These are phyloP conservation scores for Gambusia affinis DNA, from an alignment of 2,113 vertebrate species.

Conservation along the genomic window DNA sequence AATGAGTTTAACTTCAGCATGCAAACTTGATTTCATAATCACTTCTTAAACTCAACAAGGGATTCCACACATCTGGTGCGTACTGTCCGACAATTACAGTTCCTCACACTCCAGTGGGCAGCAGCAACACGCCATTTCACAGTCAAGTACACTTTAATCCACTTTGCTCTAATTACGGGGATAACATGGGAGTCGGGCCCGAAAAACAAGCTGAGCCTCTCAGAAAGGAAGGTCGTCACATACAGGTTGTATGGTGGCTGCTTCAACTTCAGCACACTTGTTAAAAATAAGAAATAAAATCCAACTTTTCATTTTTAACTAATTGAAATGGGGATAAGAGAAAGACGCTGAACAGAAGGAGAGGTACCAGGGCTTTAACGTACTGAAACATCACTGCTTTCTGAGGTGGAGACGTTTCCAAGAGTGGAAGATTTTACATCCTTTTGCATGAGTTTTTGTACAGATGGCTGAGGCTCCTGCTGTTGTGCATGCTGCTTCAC, in stretches of 20 bases:
- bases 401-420: not conserved
- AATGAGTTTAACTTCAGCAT: not conserved
- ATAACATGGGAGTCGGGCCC: not conserved
- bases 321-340: not conserved
- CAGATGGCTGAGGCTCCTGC: not conserved
- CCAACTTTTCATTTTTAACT: not conserved
- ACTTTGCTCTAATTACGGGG: constrained; percentile 33
- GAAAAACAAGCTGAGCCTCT: constrained; percentile 22
- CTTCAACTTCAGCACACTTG: not conserved
- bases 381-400: not conserved
- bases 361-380: not conserved
- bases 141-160: constrained; percentile 44
- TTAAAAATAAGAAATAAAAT: not conserved
- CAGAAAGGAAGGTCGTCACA: constrained; percentile 6
- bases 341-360: not conserved
- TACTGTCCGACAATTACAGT: constrained; percentile 29
- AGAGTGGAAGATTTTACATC: not conserved
- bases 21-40: constrained; percentile 21
- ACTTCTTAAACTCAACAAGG: constrained; percentile 23
- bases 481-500: not conserved
- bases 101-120: constrained; percentile 24
- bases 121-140: constrained; percentile 33
- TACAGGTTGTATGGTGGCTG: not conserved
- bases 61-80: constrained; percentile 18
- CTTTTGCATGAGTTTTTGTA: not conserved